Base-by-base conservation (phyloP, 1,140 invertebrate genomes). In the Dendroctonus ponderosae region DNA sequence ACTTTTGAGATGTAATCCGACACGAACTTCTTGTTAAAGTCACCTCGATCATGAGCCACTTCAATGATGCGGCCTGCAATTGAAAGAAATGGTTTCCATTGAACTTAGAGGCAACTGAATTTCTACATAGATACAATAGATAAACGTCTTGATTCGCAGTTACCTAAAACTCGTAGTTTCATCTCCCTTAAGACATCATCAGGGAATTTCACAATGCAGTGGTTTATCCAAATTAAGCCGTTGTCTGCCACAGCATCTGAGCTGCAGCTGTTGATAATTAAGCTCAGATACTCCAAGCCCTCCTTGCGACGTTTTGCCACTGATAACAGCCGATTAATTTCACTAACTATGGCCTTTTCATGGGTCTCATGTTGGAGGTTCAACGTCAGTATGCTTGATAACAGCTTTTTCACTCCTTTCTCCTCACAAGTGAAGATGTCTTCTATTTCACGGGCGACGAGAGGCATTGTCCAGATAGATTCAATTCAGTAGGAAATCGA, bases 11-110 rank as follows among this genome's bases (percentile, higher is more conserved):
- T 42, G 46, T 70, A 58, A 4, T 70, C 63, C 5, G 68, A 60
- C 26, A 66, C 44, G 48, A 70, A 70, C 42, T 53, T 66, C 58
- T 66, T 66, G 39, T 53, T 70, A 49, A 70, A 70, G 7, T 70
- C 68, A 54, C 15, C 52, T 5, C 62, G 63, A 15, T 46, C 58
- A 42, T 70, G 59, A 8, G 51, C 42, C 7, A 44, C 41, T 14
- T 70, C 59, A 62, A 66, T 26, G 9, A 70, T 70, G 8, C 26
- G 42, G 53, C 62, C 67, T 69, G 14, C n/a, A 26, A 26, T n/a
- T 26, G 62, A 62, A 37, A 56, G 54, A 62, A 38, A 48, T 58
- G 7, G 54, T 59, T 44, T 8, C 8, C 7, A 44, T 4, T 46
- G 12, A 46, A 9, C 44, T 46, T 46, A 1, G 12, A 12, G 1